Conservation (phyloP, 2,888 invertebrate genomes). For the Tineola bisselliella region DNA sequence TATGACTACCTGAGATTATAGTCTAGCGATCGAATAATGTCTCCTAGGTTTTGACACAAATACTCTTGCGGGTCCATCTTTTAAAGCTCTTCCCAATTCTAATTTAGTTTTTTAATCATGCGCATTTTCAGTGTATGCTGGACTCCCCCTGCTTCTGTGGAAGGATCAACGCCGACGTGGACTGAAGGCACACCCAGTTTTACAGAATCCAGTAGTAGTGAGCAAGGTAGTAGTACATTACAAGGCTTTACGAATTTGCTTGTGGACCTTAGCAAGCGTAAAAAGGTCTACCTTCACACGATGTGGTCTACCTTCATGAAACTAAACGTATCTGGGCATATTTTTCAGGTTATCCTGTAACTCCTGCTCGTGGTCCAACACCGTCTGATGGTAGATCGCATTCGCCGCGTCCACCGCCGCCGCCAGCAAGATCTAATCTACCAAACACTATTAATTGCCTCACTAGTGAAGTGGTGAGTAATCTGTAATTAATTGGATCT, state of each 20-base stretch:
- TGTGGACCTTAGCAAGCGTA: background rate
- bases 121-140: conserved; percentile 61
- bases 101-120: too few species aligned
- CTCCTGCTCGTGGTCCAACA: conserved; percentile 50
- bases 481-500: too few species aligned
- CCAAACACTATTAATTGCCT: conserved; percentile 78
- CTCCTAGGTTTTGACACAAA: too few species aligned
- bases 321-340: background rate
- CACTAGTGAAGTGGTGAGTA: conserved; percentile 85
- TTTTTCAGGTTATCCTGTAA: conserved; percentile 54
- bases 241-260: background rate
- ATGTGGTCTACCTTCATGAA: too few species aligned
- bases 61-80: too few species aligned
- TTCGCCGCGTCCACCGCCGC: conserved; percentile 55
- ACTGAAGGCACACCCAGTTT: conserved; percentile 98
- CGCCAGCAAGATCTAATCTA: conserved; percentile 42
- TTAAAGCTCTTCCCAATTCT: too few species aligned
- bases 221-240: conserved; percentile 68
- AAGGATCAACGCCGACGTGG: conserved; percentile 96
- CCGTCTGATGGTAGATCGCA: conserved; percentile 40
- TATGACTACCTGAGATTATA: too few species aligned
- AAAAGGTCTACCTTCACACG: too few species aligned
- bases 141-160: conserved; percentile 87
- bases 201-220: conserved; percentile 96
- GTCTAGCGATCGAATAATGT: too few species aligned